Conservation (phyloP, 2,113 vertebrate species). For the Alectura lathami region DNA sequence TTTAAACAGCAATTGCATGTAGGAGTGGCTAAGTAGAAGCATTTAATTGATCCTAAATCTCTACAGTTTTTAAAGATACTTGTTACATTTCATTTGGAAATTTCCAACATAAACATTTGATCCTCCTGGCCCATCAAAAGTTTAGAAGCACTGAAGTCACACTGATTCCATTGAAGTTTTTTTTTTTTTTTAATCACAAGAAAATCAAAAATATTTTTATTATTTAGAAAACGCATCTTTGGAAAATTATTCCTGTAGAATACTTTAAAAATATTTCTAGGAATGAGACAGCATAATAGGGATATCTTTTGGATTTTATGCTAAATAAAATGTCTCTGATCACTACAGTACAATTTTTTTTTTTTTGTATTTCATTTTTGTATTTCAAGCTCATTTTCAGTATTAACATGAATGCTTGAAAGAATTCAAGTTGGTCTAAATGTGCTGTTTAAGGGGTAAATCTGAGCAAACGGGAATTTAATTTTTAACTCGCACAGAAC, state of each 20-base stretch:
- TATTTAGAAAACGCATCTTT: neutral
- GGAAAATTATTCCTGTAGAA: neutral
- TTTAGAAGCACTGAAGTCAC: neutral
- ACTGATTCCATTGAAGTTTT: neutral
- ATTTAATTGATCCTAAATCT: neutral
- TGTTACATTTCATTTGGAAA: neutral
- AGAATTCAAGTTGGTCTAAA: neutral
- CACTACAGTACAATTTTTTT: neutral
- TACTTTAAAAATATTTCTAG: neutral
- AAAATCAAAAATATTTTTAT: neutral
- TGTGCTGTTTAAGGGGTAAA: neutral
- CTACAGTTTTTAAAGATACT: neutral
- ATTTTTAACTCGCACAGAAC: neutral
- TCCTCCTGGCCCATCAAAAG: neutral
- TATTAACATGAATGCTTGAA: neutral
- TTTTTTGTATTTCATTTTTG: too few species aligned
- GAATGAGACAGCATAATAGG: neutral
- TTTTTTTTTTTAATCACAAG: neutral
- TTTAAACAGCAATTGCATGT: conserved; percentile 37
- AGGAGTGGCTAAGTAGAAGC: conserved; percentile 11
- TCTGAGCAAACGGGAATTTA: neutral
- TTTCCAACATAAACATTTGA: neutral
- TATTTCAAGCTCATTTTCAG: neutral
- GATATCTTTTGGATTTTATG: neutral
- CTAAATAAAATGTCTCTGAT: neutral